phyloP scores from a whole-genome alignment of 1,140 invertebrate species.

The Tyrophagus putrescentiae region DNA sequence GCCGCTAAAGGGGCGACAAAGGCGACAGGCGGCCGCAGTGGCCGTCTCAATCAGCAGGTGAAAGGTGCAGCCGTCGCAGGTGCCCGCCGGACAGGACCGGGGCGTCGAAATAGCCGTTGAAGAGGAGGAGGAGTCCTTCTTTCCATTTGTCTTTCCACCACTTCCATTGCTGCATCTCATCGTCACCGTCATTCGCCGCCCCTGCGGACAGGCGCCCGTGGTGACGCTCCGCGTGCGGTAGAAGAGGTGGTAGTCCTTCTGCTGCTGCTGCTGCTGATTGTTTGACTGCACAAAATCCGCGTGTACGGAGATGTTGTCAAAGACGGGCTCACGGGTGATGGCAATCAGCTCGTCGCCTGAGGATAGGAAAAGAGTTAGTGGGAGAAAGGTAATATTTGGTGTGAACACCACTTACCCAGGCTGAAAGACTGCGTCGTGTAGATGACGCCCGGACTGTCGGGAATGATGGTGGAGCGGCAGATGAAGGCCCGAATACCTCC shows the following conservation, averaged over 20 bases:
- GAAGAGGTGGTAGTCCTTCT: conserved; percentile 21
- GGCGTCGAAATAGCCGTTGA: conserved; percentile 36
- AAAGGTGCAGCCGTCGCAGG: conserved; percentile 47
- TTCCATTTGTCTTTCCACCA: conserved; percentile 30
- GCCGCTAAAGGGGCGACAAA: conserved; percentile 34
- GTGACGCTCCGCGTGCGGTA: conserved; percentile 31
- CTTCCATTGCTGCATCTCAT: conserved; percentile 36
- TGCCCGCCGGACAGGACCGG: conserved; percentile 44
- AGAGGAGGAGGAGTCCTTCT: no score
- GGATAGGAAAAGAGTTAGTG: conserved; percentile 27
- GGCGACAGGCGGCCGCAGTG: conserved; percentile 39
- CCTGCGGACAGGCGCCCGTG: conserved; percentile 40
- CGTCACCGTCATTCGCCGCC: conserved; percentile 41
- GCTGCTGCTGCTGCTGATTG: neutral
- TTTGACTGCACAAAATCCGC: conserved; percentile 14
- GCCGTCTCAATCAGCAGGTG: conserved; percentile 42
- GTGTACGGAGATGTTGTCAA: conserved; percentile 17
- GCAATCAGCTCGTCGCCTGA: conserved; percentile 37
- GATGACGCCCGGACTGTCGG: conserved; percentile 28
- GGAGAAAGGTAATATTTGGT: neutral
- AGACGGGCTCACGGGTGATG: conserved; percentile 8
- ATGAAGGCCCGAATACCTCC: conserved; percentile 32
- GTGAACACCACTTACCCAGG: conserved; percentile 21
- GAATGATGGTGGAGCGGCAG: conserved; percentile 40
- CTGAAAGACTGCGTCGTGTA: conserved; percentile 39